Base-by-base conservation (phyloP, 35 echinoderm and acorn worm genomes). In the Lytechinus pictus region DNA sequence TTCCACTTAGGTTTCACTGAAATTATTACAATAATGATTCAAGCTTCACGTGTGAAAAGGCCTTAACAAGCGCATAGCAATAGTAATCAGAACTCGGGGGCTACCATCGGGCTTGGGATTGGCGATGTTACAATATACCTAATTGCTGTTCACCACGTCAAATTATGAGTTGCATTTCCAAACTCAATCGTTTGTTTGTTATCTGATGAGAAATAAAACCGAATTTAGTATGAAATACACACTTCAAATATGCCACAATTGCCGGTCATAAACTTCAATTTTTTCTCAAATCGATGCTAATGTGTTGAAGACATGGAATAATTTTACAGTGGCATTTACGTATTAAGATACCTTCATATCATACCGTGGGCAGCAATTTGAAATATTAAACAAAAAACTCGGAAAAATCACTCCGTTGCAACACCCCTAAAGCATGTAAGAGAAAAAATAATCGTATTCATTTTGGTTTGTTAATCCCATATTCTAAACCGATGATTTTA, bases 131-230 rank as follows among this genome's bases (percentile, higher is more conserved):
- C 66, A 79, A 79, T 79, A 71, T 71, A 79, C 66, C n/a, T 79
- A 79, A 79, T 79, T 79, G 66, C 66, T 79, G 66, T 79, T 79
- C 66, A 79, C 66, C 66, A 79, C 66, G 66, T 79, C 66, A 79
- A 79, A 79, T 79, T 79, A 79, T 79, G 66, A 79, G 66, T 79
- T n/a, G 19, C 66, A 79, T 79, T 79, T 79, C 66, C 66, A 79
- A 79, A 79, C 66, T 79, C 66, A n/a, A 79, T 79, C 66, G 66
- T 79, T 5, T 79, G 66, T 79, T 79, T 79, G 66, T 79, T 79
- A 79, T 79, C 66, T 24, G 66, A 79, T 79, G 2, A 79, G 66
- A 79, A 79, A 79, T 79, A 79, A 16, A 79, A 79, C 66, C 66
- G 66, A 79, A 79, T 79, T 79, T n/a, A 14, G 66, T 79, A 79